These are phyloP conservation scores for Ectemnius cavifrons DNA, from an alignment of 2,888 invertebrate species.

Conservation along the genomic window DNA sequence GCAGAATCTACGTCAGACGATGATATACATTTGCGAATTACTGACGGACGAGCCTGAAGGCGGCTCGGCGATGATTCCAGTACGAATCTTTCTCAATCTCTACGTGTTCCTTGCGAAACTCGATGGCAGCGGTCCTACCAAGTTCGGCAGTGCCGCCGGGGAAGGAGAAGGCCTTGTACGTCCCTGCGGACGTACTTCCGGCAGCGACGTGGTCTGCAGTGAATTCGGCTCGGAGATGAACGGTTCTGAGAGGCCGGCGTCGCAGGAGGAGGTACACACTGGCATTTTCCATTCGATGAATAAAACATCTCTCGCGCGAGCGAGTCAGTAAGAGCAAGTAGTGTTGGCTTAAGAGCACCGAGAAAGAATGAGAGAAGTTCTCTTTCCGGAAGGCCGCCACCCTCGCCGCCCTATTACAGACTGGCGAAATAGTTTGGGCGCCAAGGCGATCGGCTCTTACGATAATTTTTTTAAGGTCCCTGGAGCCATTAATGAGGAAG, in stretches of 20 bases:
- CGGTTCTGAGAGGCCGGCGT: constrained; percentile 6
- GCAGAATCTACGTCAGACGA: constrained; percentile 87
- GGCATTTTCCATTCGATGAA: constrained; percentile 18
- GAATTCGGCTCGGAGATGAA: constrained; percentile 26
- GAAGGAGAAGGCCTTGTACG: constrained; percentile 18
- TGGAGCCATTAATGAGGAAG: background rate
- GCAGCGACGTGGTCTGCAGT: constrained; percentile 2
- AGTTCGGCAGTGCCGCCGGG: background rate
- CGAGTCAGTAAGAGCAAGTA: too few species aligned
- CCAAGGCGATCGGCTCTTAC: background rate
- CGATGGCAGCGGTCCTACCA: constrained; percentile 63
- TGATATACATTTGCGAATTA: constrained; percentile 89
- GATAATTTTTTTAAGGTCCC: constrained; percentile 1
- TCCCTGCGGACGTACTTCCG: constrained; percentile 21
- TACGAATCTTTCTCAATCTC: constrained; percentile 81
- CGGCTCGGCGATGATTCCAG: constrained; percentile 86
- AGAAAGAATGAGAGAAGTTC: background rate
- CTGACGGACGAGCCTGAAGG: constrained; percentile 91
- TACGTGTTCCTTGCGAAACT: constrained; percentile 70
- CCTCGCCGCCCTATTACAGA: background rate
- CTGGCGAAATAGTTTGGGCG: background rate
- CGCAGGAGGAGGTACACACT: constrained; percentile 40
- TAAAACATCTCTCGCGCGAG: constrained; percentile 27
- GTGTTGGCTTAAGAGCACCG: background rate
- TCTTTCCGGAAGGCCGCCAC: background rate